These are phyloP conservation scores for Lasioglossum malachurum DNA, from an alignment of 2,888 invertebrate species.

Conservation along the genomic window DNA sequence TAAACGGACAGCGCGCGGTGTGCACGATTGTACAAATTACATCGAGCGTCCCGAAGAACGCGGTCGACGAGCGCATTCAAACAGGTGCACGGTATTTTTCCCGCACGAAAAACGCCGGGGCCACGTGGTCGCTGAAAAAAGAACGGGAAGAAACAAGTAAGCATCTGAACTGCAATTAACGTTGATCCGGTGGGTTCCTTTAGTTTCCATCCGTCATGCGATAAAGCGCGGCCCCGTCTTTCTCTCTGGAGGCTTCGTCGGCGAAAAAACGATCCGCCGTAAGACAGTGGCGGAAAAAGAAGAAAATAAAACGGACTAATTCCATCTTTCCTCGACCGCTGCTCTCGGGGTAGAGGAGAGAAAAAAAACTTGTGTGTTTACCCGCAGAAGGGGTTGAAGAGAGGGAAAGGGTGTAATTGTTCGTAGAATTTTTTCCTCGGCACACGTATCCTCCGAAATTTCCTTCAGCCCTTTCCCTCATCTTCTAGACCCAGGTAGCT, in stretches of 20 bases:
- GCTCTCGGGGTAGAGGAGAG: background rate
- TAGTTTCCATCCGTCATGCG: background rate
- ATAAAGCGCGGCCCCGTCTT: background rate
- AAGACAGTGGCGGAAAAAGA: background rate
- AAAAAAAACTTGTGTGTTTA: slow-evolving; percentile 47
- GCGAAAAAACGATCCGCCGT: background rate
- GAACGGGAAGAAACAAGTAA: slow-evolving; percentile 22
- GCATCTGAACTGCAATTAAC: slow-evolving; percentile 55
- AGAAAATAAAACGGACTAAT: background rate
- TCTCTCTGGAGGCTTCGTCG: background rate
- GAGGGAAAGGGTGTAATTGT: slow-evolving; percentile 65
- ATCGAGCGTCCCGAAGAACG: slow-evolving; percentile 28
- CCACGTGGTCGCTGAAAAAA: slow-evolving; percentile 59
- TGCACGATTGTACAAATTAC: slow-evolving; percentile 13
- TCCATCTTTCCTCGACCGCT: background rate
- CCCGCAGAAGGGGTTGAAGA: slow-evolving; percentile 47
- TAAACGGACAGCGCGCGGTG: background rate
- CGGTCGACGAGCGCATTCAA: slow-evolving; percentile 59
- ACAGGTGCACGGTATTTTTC: slow-evolving; percentile 69
- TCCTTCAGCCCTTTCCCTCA: slow-evolving; percentile 29
- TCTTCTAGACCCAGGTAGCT: slow-evolving; percentile 28
- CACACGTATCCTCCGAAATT: slow-evolving; percentile 56
- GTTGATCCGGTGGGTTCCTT: slow-evolving; percentile 18
- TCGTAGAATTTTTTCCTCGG: slow-evolving; percentile 62
- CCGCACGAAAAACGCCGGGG: slow-evolving; percentile 54